Percentiles rank a stretch among this genome's conserved stretches.
Evolutionary conservation across 2,113 vertebrate species (phyloP).

Genomic region (Sceloporus tristichus): DNA sequence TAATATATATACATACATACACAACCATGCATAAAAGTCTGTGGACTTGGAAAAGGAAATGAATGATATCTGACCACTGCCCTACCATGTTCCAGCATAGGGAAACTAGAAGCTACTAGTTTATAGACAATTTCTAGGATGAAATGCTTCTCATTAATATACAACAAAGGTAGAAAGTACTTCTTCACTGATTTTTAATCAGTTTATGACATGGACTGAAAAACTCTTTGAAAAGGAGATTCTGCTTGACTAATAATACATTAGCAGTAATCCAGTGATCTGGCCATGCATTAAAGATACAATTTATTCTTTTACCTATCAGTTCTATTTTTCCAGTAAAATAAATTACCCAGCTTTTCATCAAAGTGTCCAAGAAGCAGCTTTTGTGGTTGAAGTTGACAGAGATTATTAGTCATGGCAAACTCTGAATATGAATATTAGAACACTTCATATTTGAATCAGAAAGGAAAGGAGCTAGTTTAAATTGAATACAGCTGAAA

Average conservation of each 20-base stretch:
- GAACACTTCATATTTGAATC: slow-evolving; percentile 47
- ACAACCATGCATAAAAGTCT: neutral
- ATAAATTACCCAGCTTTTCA: slow-evolving; percentile 62
- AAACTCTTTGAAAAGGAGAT: slow-evolving; percentile 56
- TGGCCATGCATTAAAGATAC: slow-evolving; percentile 51
- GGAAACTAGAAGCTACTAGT: slow-evolving; percentile 46
- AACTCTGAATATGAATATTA: slow-evolving; percentile 56
- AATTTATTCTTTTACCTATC: slow-evolving; percentile 63
- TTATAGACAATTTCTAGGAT: slow-evolving; percentile 48
- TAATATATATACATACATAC: neutral
- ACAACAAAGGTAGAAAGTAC: slow-evolving; percentile 50
- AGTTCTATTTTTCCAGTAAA: slow-evolving; percentile 53
- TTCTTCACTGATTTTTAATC: slow-evolving; percentile 68
- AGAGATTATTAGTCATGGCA: slow-evolving; percentile 52
- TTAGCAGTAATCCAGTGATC: slow-evolving; percentile 61
- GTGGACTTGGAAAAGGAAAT: neutral
- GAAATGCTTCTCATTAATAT: slow-evolving; percentile 66
- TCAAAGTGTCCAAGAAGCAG: slow-evolving; percentile 54
- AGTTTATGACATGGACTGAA: slow-evolving; percentile 61
- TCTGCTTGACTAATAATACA: slow-evolving; percentile 63
- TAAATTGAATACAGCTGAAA: slow-evolving; percentile 55
- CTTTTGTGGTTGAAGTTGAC: slow-evolving; percentile 56
- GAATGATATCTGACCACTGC: neutral
- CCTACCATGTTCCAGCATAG: slow-evolving; percentile 33
- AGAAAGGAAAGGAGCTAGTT: slow-evolving; percentile 51